A percentile compares a stretch with the other conserved stretches of the same genome.
These are phyloP conservation scores for Euphonia xanthogaster DNA, from an alignment of 2,797 vertebrate species.

Conservation along the genomic window DNA sequence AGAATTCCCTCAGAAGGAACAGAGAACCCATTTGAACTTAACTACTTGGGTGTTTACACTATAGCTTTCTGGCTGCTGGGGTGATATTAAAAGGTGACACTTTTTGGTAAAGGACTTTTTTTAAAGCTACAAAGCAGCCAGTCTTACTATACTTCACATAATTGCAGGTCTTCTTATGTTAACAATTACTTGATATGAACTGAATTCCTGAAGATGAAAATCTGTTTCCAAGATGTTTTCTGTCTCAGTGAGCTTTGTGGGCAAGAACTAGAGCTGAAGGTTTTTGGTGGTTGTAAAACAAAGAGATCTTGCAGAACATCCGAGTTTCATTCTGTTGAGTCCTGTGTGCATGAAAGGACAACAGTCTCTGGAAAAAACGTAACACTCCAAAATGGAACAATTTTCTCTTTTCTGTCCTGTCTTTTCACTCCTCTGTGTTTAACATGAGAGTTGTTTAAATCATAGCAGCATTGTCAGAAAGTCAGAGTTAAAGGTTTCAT, in stretches of 20 bases:
- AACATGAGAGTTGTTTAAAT: conserved; percentile 11
- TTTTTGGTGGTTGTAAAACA: background rate
- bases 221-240: background rate
- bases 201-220: background rate
- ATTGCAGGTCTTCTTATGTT: background rate
- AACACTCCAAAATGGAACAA: background rate
- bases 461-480: conserved; percentile 7
- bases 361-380: background rate
- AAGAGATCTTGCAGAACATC: background rate
- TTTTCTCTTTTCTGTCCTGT: background rate
- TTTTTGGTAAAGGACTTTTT: background rate
- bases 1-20: background rate
- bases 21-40: background rate
- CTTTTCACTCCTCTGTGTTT: background rate
- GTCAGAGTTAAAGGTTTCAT: conserved; percentile 52
- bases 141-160: background rate
- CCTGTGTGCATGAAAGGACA: background rate
- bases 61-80: background rate
- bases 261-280: background rate
- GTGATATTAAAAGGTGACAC: background rate
- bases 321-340: background rate
- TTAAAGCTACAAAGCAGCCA: background rate
- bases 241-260: background rate
- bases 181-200: background rate
- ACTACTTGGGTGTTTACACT: background rate